Evolutionary conservation across 1,140 invertebrate genomes (phyloP), one percentile per base, ranked within the genome.

Genomic region (Heliconius melpomene): DNA sequence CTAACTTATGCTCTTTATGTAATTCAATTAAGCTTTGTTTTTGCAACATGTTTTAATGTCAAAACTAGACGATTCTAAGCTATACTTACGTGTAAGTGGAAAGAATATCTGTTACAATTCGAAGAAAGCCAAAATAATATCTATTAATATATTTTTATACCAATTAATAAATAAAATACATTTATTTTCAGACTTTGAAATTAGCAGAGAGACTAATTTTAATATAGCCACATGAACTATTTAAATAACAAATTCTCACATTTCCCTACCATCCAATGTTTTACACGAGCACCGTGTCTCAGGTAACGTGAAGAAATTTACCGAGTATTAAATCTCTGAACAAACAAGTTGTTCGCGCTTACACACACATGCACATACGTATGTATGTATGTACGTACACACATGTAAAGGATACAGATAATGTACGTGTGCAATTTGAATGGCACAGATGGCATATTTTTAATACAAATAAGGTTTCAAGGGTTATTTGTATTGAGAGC

Each of bases 311-410:
- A 91, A 93, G 93, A 93, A 93, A 92, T 92, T 91, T 90, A 90
- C 92, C 90, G 89, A 86, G 92, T 91, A 94, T 93, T 94, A 94
- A 94, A 94, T 94, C 92, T 94, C 87, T 93, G 93, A 93, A 87
- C 92, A 94, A 94, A 94, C 93, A 93, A 92, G 85, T 93, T 94
- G 91, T 92, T 93, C 91, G 84, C 91, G 88, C 89, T 90, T 89
- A 88, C 89, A 76, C 90, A 88, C 87, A 82, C 79, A 81, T 81
- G 50, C 79, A 77, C 38, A 74, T 74, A 50, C 40, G 20, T 50
- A 52, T 76, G 13, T 74, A 81, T 77, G 29, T 40, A 60, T 73
- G 54, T 72, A 77, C 29, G 26, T 71, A 9, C 60, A 29, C 60
- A 66, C 23, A 7, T 26, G 60, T 66, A 66, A 66, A 66, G 23